Percentiles rank a stretch among this genome's conserved stretches.
phyloP scores from a whole-genome alignment of 2,113 vertebrate genomes.

The Thamnaconus septentrionalis region DNA sequence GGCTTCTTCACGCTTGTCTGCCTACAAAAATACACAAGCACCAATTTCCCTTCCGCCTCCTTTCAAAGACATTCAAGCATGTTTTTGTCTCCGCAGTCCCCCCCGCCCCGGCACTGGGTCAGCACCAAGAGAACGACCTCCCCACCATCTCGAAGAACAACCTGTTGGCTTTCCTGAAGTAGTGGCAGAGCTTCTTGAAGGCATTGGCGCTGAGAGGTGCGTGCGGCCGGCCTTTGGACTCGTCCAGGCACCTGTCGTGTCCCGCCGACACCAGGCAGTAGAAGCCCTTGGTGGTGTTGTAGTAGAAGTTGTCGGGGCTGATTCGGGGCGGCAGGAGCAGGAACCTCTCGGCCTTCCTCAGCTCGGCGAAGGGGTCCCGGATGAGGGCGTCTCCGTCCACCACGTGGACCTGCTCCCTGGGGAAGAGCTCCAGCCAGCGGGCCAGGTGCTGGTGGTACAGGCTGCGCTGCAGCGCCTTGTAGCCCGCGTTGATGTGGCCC shows the following conservation, averaged over 20 bases:
- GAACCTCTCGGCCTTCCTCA: constrained; percentile 77
- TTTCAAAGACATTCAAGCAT: constrained; percentile 9
- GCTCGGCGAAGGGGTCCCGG: constrained; percentile 77
- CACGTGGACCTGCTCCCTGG: constrained; percentile 77
- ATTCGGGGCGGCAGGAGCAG: constrained; percentile 74
- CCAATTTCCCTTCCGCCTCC: constrained; percentile 6
- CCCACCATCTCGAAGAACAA: constrained; percentile 81
- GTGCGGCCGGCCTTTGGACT: constrained; percentile 81
- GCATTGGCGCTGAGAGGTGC: constrained; percentile 70
- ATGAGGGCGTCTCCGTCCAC: constrained; percentile 81
- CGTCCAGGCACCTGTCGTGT: constrained; percentile 80
- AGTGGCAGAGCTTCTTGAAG: constrained; percentile 76
- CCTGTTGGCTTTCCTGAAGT: constrained; percentile 76
- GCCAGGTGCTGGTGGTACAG: constrained; percentile 77
- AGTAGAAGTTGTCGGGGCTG: constrained; percentile 79
- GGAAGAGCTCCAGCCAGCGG: constrained; percentile 78
- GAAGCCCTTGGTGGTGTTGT: constrained; percentile 83
- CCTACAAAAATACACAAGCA: background rate
- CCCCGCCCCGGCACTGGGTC: constrained; percentile 24
- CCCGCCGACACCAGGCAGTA: constrained; percentile 79
- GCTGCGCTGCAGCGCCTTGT: constrained; percentile 82
- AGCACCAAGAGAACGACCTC: constrained; percentile 80
- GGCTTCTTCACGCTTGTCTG: too few species aligned
- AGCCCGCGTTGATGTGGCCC: constrained; percentile 68
- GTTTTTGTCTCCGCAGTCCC: background rate